Conservation (phyloP, 2,888 invertebrate species). For the Pristionchus mayeri region DNA sequence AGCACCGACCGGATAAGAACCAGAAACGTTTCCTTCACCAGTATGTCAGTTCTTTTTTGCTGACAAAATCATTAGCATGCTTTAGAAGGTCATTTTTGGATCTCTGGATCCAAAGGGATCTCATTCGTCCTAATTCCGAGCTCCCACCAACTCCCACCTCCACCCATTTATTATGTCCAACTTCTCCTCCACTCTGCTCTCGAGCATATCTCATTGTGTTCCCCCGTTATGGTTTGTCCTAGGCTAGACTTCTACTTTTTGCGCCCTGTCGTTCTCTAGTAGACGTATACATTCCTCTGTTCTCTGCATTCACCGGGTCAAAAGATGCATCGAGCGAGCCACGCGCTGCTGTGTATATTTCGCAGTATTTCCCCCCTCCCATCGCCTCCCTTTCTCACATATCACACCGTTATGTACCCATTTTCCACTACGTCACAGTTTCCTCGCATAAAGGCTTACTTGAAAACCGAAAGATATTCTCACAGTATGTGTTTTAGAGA, state of each 20-base stretch:
- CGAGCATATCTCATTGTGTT: neutral
- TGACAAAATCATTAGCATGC: too few relatives aligned
- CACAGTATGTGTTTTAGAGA: too few relatives aligned
- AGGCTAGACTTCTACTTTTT: neutral
- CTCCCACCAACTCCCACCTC: too few relatives aligned
- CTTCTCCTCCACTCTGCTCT: neutral
- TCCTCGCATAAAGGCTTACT: constrained; percentile 29
- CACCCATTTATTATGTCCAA: too few relatives aligned
- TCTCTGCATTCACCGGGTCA: constrained; percentile 1
- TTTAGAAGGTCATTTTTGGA: too few relatives aligned
- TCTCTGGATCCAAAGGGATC: too few relatives aligned
- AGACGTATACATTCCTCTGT: constrained; percentile 6
- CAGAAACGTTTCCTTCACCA: too few relatives aligned
- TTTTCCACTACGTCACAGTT: neutral
- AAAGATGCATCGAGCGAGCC: neutral
- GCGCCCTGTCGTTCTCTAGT: neutral
- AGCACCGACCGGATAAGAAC: too few relatives aligned
- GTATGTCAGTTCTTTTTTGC: too few relatives aligned
- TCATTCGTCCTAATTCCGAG: too few relatives aligned
- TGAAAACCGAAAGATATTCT: neutral
- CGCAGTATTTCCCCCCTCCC: neutral
- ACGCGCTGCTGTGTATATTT: neutral
- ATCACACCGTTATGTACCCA: constrained; percentile 19
- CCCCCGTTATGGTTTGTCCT: neutral
- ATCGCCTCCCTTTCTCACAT: neutral